These are phyloP conservation scores for Ardeotis arabs DNA, from an alignment of 2,113 vertebrate genomes.

Conservation along the genomic window DNA sequence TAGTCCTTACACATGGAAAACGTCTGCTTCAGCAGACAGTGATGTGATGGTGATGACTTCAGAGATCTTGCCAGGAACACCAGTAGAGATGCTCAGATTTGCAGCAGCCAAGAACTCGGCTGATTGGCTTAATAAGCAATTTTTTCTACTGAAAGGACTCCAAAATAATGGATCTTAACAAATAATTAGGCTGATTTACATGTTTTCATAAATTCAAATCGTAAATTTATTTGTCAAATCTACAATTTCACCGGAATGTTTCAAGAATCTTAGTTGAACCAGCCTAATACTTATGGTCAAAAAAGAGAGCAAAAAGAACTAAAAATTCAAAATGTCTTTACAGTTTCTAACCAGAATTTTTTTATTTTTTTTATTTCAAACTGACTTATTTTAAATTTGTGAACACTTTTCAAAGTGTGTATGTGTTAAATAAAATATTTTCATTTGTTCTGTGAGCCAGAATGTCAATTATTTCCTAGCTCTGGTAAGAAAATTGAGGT, in stretches of 20 bases:
- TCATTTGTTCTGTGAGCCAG: not conserved
- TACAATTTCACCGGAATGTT: not conserved
- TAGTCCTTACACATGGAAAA: not conserved
- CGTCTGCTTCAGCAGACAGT: not conserved
- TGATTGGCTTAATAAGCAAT: not conserved
- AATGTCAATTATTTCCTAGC: not conserved
- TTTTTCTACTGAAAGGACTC: not conserved
- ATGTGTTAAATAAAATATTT: not conserved
- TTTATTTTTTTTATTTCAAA: not conserved
- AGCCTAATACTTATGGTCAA: not conserved
- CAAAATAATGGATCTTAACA: slow-evolving; percentile 12
- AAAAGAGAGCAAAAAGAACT: not conserved
- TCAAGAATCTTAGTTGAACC: not conserved
- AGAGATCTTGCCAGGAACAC: not conserved
- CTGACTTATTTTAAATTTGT: not conserved
- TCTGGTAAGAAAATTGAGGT: not conserved
- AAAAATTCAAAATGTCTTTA: not conserved
- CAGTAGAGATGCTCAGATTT: not conserved
- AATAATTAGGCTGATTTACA: slow-evolving; percentile 11
- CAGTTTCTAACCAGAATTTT: not conserved
- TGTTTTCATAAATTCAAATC: slow-evolving; percentile 31
- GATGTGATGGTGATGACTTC: not conserved
- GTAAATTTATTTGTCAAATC: slow-evolving; percentile 27
- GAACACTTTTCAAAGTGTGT: not conserved
- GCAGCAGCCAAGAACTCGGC: not conserved